Conservation (phyloP, 2,888 invertebrate species). For the Halocaridina rubra region DNA sequence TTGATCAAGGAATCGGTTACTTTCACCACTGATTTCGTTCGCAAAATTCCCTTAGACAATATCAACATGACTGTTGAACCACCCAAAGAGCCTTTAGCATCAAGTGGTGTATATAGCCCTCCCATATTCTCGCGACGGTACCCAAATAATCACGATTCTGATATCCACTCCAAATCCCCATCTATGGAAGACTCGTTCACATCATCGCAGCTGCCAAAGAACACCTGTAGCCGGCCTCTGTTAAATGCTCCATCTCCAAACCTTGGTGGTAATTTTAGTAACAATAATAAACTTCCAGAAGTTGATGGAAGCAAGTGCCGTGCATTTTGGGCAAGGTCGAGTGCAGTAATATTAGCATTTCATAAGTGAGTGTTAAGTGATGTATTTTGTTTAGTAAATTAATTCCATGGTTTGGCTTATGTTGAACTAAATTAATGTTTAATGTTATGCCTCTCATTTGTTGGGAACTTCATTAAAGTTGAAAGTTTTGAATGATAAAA, state of each 20-base stretch:
- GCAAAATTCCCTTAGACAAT: slow-evolving; percentile 52
- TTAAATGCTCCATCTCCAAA: slow-evolving; percentile 34
- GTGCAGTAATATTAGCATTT: slow-evolving; percentile 76
- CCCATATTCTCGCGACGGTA: slow-evolving; percentile 24
- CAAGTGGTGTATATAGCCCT: slow-evolving; percentile 53
- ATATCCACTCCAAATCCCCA: not conserved
- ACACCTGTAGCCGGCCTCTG: slow-evolving; percentile 27
- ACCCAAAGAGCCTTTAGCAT: slow-evolving; percentile 44
- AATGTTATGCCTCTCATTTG: too few species aligned
- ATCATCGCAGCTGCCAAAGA: slow-evolving; percentile 32
- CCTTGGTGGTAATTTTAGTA: not conserved
- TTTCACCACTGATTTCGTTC: slow-evolving; percentile 61
- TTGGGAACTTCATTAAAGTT: not conserved
- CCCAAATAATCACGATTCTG: slow-evolving; percentile 7
- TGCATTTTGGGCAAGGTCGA: slow-evolving; percentile 66
- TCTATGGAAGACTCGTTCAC: slow-evolving; percentile 22
- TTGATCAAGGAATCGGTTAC: slow-evolving; percentile 62
- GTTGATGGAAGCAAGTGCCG: slow-evolving; percentile 48
- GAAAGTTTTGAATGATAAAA: not conserved
- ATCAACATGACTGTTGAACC: slow-evolving; percentile 62
- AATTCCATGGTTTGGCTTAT: not conserved
- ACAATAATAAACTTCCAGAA: slow-evolving; percentile 35
- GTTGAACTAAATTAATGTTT: not conserved
- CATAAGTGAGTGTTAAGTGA: slow-evolving; percentile 73
- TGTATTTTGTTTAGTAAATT: not conserved